Evolutionary conservation across 2,797 vertebrate genomes (phyloP), one percentile per base, ranked within the genome.

Genomic region (Denticeps clupeoides): DNA sequence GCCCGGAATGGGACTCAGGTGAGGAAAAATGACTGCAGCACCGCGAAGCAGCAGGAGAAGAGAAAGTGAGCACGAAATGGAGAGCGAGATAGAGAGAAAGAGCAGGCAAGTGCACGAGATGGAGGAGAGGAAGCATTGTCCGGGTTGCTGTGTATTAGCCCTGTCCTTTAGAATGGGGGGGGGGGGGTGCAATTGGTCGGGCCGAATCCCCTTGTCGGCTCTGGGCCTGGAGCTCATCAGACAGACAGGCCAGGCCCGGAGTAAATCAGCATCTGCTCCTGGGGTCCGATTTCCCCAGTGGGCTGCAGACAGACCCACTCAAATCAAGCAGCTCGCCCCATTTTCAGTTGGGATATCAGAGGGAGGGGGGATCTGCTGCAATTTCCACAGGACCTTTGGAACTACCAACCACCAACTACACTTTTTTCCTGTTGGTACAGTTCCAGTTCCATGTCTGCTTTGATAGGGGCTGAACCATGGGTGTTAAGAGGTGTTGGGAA

Each of bases 11-110:
- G 74, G 74, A 68, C 66, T 67, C 67, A 58, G 69, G 72, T 74
- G 71, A 72, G 73, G 65, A 75, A 71, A 78, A 82, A 81, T 79
- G 62, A 83, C 73, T 80, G 75, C 72, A 67, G 71, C 62, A 63
- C 58, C 46, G 59, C 60, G 67, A 76, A 75, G 70, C 59, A 63
- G 68, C 71, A 71, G 70, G 54, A 44, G 41, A 55, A 33, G 45
- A 33, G 45, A 33, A 42, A 41, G 44, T 11, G 23, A 35, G 31
- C 16, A 13, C 9, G 11, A 11, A 1, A 23, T n/a, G 7, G 9
- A 45, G 53, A 55, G 51, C 47, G 64, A 65, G 64, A 61, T 53
- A 69, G 55, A 51, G 40, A 65, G 49, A 65, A 67, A 76, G 65
- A 68, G 62, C 71, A 38, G 16, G 48, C 42, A 19, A 47, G 53